phyloP scores from a whole-genome alignment of 2,888 invertebrate genomes.

The Zhengitettix transpicula region DNA sequence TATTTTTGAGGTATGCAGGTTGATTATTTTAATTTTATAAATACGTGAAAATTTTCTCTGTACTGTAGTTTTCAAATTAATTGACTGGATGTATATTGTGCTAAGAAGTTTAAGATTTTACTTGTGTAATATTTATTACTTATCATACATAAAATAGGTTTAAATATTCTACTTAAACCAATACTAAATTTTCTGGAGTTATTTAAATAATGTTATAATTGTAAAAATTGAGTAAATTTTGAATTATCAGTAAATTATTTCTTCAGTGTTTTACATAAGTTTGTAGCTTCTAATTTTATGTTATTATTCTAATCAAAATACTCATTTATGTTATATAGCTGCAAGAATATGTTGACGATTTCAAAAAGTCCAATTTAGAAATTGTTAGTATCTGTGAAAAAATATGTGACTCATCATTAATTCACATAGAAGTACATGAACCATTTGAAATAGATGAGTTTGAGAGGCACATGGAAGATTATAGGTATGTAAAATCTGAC shows the following conservation, averaged over 20 bases:
- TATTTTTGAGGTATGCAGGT: constrained; percentile 39
- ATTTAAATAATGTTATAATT: too few species aligned
- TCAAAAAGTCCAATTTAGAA: constrained; percentile 62
- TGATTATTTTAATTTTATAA: background rate
- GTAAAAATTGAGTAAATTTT: too few species aligned
- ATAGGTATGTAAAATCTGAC: background rate
- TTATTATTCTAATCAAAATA: background rate
- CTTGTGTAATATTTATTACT: too few species aligned
- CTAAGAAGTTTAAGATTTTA: too few species aligned
- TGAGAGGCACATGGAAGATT: background rate
- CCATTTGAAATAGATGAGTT: constrained; percentile 42
- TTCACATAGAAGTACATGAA: constrained; percentile 43
- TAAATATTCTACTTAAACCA: too few species aligned
- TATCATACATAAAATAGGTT: too few species aligned
- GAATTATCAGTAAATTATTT: too few species aligned
- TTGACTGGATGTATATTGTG: too few species aligned
- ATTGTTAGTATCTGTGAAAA: constrained; percentile 53
- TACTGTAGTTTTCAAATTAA: too few species aligned
- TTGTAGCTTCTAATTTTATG: background rate
- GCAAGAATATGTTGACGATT: constrained; percentile 63
- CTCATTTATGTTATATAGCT: constrained; percentile 30
- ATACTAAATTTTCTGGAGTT: too few species aligned
- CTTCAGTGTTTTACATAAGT: too few species aligned
- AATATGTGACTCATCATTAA: constrained; percentile 48
- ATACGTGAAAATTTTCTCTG: background rate